These are phyloP conservation scores for Momotus momota DNA, from an alignment of 2,797 vertebrate genomes.

Conservation along the genomic window DNA sequence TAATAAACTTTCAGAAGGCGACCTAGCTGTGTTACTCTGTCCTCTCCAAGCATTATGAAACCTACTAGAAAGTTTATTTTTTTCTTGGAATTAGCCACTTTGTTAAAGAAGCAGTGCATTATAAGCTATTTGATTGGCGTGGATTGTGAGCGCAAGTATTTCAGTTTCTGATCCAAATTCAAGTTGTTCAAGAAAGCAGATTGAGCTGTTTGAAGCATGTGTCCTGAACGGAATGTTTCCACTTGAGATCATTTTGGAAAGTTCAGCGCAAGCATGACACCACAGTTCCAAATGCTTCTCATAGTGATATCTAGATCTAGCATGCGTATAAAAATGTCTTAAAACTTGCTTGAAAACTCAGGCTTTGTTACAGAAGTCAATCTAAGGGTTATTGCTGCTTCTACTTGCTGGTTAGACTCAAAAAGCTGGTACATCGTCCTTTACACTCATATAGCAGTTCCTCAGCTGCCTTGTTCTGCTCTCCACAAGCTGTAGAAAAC, in stretches of 20 bases:
- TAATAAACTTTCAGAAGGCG: neutral
- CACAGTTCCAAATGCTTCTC: neutral
- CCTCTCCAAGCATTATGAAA: neutral
- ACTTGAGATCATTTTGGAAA: neutral
- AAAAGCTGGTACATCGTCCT: neutral
- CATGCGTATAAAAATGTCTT: fast-evolving
- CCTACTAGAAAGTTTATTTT: neutral
- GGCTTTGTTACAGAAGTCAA: neutral
- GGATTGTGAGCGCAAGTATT: neutral
- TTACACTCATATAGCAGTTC: neutral
- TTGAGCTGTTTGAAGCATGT: neutral
- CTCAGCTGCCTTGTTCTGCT: neutral
- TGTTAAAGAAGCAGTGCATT: neutral
- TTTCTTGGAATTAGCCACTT: neutral
- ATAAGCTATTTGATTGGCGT: neutral
- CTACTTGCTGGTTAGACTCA: neutral
- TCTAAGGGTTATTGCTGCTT: neutral
- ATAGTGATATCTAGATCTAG: neutral
- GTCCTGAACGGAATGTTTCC: neutral
- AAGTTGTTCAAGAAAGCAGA: neutral
- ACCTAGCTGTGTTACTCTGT: neutral
- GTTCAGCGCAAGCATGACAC: neutral
- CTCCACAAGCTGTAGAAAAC: neutral
- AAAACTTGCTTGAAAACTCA: neutral
- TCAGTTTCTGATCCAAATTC: neutral